Conservation (phyloP, 2,888 invertebrate species). For the Andrena bucephala region DNA sequence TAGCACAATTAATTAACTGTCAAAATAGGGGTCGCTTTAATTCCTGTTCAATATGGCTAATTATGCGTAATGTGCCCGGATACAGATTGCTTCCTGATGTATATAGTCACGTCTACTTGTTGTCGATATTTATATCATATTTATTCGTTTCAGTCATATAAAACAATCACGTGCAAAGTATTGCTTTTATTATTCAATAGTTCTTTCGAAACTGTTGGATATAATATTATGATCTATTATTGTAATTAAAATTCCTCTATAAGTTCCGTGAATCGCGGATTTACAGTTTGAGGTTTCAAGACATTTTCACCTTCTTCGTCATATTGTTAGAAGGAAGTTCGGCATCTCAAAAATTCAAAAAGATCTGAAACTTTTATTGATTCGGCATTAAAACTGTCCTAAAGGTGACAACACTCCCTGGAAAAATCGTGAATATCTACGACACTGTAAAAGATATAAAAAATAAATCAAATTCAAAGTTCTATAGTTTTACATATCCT, state of each 20-base stretch:
- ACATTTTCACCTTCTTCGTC: background rate
- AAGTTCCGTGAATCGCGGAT: background rate
- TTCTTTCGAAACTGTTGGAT: background rate
- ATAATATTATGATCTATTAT: background rate
- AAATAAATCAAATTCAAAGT: too few relatives aligned
- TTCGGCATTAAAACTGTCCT: background rate
- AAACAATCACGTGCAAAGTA: background rate
- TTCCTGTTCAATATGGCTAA: conserved; percentile 33
- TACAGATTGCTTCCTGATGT: conserved; percentile 3
- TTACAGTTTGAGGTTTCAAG: background rate
- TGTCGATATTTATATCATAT: background rate
- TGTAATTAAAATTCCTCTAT: background rate
- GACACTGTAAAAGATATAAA: too few relatives aligned
- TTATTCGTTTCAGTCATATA: background rate
- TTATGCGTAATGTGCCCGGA: conserved; percentile 29
- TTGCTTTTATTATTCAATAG: background rate
- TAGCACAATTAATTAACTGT: conserved; percentile 49
- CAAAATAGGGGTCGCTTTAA: conserved; percentile 44
- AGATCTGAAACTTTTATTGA: background rate
- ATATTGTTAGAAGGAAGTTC: background rate
- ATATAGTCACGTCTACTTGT: background rate
- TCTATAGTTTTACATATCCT: too few relatives aligned
- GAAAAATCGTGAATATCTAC: too few relatives aligned
- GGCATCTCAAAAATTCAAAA: background rate
- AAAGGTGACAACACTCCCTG: too few relatives aligned